Evolutionary conservation across 2,797 vertebrate species (phyloP), one percentile per base, ranked within the genome.

Genomic region (Nyctalus aviator): DNA sequence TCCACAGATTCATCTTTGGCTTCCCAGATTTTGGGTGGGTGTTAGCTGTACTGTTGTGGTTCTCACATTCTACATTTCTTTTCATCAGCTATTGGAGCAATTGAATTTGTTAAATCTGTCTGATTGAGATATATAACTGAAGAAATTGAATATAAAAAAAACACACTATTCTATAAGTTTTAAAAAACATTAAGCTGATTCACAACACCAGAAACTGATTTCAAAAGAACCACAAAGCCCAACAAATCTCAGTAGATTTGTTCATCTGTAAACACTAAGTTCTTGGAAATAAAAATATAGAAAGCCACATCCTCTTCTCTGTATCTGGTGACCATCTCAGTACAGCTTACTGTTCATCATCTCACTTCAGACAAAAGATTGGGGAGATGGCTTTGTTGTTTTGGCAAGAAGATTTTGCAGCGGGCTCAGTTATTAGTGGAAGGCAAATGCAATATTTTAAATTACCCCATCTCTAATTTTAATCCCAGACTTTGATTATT

Each of bases 31-130:
- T 95, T 55, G 37, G 75, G 90, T 96, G 94, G 87, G 90, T 71
- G 87, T 95, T 72, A 86, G 78, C 94, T 96, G 94, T 92, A 55
- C 73, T 94, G 90, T 88, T 97, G 94, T 59, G 94, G 75, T 95
- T 94, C 83, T 93, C 71, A 32, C 75, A 23, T 91, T 88, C 82
- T 96, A 20, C 94, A 23, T 95, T 95, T 92, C 83, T 96, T 94
- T 93, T 94, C 59, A 53, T 89, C 86, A 91, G 81, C n/a, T 91
- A 84, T 73, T 69, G 55, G 84, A 90, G 81, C 88, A 59, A 23
- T 73, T 55, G 85, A 78, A 93, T 88, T 79, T 76, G 59, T 84
- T 95, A 75, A 66, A 37, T 88, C 88, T 94, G 1, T 79, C 46
- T 76, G 37, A 41, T 75, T 75, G 81, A 90, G 46, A 81, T 72